Evolutionary conservation across 2,888 invertebrate species (phyloP), one percentile per base, ranked within the genome.

Genomic region (Labia minor): DNA sequence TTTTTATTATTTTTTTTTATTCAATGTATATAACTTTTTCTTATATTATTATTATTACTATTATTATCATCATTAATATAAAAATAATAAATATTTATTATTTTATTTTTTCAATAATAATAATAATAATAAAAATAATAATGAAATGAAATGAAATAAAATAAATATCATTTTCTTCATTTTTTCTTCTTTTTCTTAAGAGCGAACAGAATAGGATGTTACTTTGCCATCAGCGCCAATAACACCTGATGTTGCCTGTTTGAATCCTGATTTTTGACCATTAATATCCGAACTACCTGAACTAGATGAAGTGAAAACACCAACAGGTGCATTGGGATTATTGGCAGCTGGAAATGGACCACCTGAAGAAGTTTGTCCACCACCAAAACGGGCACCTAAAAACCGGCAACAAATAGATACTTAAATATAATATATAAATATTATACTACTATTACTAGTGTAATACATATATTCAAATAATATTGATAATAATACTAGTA

Each of bases 201-300:
- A 49, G 3, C 49, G 75, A 3, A 85, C 82, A 37, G 80, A 80
- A 73, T 87, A 87, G 63, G 81, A 81, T 66, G 85, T 83, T 61
- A 89, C 74, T 74, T 85, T 86, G 69, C 90, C 90, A 73, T 90
- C 89, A 72, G 89, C 84, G 73, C 90, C 87, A 37, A 70, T 68
- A 66, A 89, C 80, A 0, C 83, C 79, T 8, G 89, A 87, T 62
- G 84, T 79, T 0, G 89, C 84, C 63, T 81, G 80, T 69, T 86
- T 83, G 69, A 78, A 79, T 65, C 74, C 79, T 14, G 75, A 73
- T 65, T 80, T 78, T 71, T 84, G 78, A 1, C 90, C 90, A 73
- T 87, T 81, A 21, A 83, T 73, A 71, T 85, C 81, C 0, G 79
- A 74, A 0, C 84, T 84, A 1, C 81, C 79, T 21, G 86, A 82